Percentiles rank a stretch among this genome's conserved stretches.
These are phyloP conservation scores for Bucorvus abyssinicus DNA, from an alignment of 2,797 vertebrate species.

Conservation along the genomic window DNA sequence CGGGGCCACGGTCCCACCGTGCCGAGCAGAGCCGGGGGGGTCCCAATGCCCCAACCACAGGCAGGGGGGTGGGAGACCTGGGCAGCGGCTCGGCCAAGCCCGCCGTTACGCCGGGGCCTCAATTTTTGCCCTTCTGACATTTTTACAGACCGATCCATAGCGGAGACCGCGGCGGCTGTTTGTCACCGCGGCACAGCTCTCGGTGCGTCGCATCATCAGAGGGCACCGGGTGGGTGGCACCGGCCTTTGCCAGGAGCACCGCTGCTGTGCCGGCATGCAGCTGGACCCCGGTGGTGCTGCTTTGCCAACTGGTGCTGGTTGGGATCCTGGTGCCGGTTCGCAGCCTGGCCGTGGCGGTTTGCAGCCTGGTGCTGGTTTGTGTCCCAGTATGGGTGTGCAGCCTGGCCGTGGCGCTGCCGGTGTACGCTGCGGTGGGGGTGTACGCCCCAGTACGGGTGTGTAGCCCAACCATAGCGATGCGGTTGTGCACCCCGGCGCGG, in stretches of 20 bases:
- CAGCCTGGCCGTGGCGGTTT: background rate
- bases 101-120: background rate
- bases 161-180: background rate
- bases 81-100: background rate
- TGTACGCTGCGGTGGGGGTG: no score
- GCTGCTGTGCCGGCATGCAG: rapidly evolving
- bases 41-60: rapidly evolving
- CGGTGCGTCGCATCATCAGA: background rate
- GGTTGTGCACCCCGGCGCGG: background rate
- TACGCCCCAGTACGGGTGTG: background rate
- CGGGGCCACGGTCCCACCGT: rapidly evolving
- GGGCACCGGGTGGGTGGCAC: background rate
- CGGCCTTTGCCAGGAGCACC: background rate
- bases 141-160: conserved; percentile 45
- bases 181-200: conserved; percentile 2
- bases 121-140: background rate
- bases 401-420: no score
- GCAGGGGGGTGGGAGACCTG: background rate
- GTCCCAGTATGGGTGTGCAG: background rate
- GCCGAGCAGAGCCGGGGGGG: rapidly evolving
- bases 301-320: background rate
- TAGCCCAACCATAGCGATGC: background rate
- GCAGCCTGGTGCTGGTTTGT: background rate
- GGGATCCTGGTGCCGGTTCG: background rate
- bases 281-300: background rate